A percentile compares a stretch with the other conserved stretches of the same genome.
phyloP scores from a whole-genome alignment of 2,113 vertebrate genomes.

The Acrocephalus kingi region DNA sequence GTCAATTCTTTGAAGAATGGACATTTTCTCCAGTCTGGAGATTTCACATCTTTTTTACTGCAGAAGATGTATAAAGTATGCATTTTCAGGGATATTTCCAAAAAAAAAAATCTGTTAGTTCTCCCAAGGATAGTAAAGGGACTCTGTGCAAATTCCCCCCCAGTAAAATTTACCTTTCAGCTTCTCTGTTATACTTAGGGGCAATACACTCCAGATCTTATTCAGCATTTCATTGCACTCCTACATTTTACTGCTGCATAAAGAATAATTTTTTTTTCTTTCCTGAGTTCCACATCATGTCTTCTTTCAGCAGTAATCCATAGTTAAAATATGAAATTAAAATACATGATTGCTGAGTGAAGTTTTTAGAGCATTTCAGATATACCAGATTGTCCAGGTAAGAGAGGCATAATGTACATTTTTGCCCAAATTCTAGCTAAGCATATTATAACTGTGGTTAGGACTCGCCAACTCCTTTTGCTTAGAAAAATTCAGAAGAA shows the following conservation, averaged over 20 bases:
- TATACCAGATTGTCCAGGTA: background rate
- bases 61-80: background rate
- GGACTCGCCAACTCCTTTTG: background rate
- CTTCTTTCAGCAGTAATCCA: conserved; percentile 2
- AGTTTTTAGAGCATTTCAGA: background rate
- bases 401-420: background rate
- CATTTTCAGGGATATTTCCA: background rate
- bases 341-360: background rate
- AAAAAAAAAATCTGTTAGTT: background rate
- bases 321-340: conserved; percentile 30
- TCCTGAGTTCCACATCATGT: background rate
- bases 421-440: background rate
- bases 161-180: background rate
- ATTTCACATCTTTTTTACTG: background rate
- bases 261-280: background rate
- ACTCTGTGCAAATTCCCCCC: background rate
- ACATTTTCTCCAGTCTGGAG: background rate
- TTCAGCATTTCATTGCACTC: conserved; percentile 13
- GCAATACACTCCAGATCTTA: background rate
- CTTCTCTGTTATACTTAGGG: background rate
- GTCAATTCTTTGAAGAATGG: background rate
- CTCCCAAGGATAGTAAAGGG: background rate
- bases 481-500: background rate
- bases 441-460: background rate
- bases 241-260: background rate